Evolutionary conservation across 2,888 invertebrate species (phyloP).

Genomic region (Meteorus cinctellus): DNA sequence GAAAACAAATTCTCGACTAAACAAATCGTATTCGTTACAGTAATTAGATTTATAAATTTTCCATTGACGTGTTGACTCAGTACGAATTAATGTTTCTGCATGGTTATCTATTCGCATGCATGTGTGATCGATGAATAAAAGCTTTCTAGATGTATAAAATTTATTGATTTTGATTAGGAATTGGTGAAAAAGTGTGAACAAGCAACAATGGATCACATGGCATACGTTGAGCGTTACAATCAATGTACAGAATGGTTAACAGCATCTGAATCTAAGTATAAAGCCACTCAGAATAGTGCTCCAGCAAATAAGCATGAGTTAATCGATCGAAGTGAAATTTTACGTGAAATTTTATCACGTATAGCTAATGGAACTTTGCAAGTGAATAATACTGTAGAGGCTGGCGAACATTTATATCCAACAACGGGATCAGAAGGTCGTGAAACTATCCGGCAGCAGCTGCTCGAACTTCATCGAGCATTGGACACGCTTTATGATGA

Average conservation of each 20-base stretch:
- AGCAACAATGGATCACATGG: slow-evolving; percentile 86
- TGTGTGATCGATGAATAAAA: too few species aligned
- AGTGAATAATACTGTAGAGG: slow-evolving; percentile 88
- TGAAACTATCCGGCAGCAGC: slow-evolving; percentile 87
- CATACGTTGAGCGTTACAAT: slow-evolving; percentile 87
- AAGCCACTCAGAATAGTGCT: slow-evolving; percentile 78
- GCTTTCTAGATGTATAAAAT: neutral
- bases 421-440: slow-evolving; percentile 91
- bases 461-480: slow-evolving; percentile 88
- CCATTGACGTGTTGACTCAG: too few species aligned
- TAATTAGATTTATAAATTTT: too few species aligned
- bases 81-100: too few species aligned
- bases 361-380: slow-evolving; percentile 84
- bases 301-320: slow-evolving; percentile 81
- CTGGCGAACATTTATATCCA: slow-evolving; percentile 90
- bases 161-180: slow-evolving; percentile 75
- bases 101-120: too few species aligned
- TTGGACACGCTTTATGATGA: slow-evolving; percentile 88
- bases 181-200: slow-evolving; percentile 94
- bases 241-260: slow-evolving; percentile 89
- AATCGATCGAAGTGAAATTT: slow-evolving; percentile 79
- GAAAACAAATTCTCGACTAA: too few species aligned
- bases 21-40: too few species aligned
- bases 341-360: slow-evolving; percentile 84
- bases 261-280: slow-evolving; percentile 82